These are phyloP conservation scores for Melikaiella ostensackeni DNA, from an alignment of 2,888 invertebrate genomes.

Conservation along the genomic window DNA sequence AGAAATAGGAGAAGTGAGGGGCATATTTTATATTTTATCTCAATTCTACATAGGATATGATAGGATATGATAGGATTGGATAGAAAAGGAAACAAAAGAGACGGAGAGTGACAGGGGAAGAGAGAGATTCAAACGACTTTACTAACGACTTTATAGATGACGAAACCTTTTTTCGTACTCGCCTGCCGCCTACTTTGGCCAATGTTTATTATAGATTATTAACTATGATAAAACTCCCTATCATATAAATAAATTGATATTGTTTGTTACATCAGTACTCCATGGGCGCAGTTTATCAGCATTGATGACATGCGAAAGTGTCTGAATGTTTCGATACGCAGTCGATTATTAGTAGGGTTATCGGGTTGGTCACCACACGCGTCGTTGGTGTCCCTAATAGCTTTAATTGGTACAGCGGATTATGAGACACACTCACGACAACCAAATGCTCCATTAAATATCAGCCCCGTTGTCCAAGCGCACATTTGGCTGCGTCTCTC, in stretches of 20 bases:
- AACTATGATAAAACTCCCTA: too few species aligned
- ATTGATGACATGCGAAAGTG: constrained; percentile 32
- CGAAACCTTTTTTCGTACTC: too few species aligned
- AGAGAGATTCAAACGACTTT: too few species aligned
- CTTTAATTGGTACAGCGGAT: constrained; percentile 64
- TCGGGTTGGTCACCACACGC: constrained; percentile 23
- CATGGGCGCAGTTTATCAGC: constrained; percentile 10
- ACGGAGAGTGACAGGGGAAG: too few species aligned
- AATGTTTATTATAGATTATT: too few species aligned
- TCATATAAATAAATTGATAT: constrained; percentile 18
- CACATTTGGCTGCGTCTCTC: constrained; percentile 45
- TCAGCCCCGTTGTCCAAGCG: constrained; percentile 54
- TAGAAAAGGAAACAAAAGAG: too few species aligned
- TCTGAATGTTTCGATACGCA: constrained; percentile 25
- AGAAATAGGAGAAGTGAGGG: too few species aligned
- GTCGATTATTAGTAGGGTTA: constrained; percentile 40
- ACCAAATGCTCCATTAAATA: constrained; percentile 63
- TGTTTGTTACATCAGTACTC: neutral
- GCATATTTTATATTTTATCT: too few species aligned
- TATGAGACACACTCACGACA: constrained; percentile 63
- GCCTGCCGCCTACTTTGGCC: too few species aligned
- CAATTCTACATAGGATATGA: too few species aligned
- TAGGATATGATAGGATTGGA: too few species aligned
- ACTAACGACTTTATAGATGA: too few species aligned
- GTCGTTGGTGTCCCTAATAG: constrained; percentile 58